phyloP scores from a whole-genome alignment of 53 echinoderm and acorn worm genomes.

The Zoroaster sp. region DNA sequence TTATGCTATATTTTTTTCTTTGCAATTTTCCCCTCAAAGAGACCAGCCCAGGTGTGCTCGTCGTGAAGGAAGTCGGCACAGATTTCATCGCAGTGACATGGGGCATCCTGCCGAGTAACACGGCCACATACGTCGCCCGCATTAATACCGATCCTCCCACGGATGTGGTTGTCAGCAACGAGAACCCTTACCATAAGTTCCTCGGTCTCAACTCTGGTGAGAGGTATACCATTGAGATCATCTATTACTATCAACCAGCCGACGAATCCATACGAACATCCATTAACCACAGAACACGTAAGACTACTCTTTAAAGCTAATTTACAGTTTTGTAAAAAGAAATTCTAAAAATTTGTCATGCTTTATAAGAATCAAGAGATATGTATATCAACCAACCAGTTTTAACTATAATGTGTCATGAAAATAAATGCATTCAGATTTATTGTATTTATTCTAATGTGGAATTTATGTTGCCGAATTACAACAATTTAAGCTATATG shows the following conservation, averaged over 20 bases:
- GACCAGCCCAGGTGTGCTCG: constrained; percentile 22
- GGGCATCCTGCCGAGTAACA: constrained; percentile 2
- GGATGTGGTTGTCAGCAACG: neutral
- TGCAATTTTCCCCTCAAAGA: neutral
- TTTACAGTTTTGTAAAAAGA: too few species aligned
- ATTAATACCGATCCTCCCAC: neutral
- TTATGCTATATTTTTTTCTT: neutral
- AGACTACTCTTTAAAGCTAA: neutral
- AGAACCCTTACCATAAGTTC: neutral
- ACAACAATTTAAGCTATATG: too few species aligned
- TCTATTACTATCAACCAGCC: neutral
- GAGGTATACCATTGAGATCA: constrained; percentile 18
- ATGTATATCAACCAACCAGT: too few species aligned
- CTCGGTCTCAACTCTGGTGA: neutral
- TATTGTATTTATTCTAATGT: too few species aligned
- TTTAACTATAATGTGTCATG: too few species aligned
- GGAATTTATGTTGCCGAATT: too few species aligned
- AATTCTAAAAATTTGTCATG: too few species aligned
- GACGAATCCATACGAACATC: neutral
- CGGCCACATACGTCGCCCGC: neutral
- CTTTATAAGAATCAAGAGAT: too few species aligned
- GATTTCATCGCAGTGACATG: constrained; percentile 1
- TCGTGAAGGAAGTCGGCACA: neutral
- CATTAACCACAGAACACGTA: constrained; percentile 29
- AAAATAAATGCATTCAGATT: too few species aligned